phyloP scores from a whole-genome alignment of 1,140 invertebrate species.

The Bombus sylvicola region DNA sequence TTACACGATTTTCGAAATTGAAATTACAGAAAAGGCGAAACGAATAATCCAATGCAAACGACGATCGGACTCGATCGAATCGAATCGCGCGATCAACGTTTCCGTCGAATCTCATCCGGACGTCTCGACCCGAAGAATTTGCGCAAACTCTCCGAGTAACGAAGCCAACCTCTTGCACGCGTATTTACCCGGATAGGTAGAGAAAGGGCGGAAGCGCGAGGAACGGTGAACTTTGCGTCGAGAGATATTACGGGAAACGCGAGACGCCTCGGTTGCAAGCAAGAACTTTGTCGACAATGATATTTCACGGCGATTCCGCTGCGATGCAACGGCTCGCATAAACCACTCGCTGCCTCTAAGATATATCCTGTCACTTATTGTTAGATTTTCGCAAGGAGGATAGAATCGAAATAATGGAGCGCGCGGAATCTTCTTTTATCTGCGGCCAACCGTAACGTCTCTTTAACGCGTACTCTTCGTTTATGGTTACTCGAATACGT shows the following conservation, averaged over 20 bases:
- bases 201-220: conserved; percentile 6
- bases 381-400: neutral
- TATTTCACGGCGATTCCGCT: conserved; percentile 5
- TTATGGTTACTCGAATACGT: too few relatives aligned
- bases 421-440: too few relatives aligned
- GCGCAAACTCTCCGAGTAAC: too few relatives aligned
- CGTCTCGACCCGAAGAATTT: neutral
- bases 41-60: too few relatives aligned
- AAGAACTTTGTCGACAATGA: conserved; percentile 14
- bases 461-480: too few relatives aligned
- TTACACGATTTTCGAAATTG: too few relatives aligned
- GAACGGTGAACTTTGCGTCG: neutral
- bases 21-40: too few relatives aligned
- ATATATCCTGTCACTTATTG: neutral
- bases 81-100: neutral
- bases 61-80: neutral
- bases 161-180: neutral
- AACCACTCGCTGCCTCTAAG: neutral
- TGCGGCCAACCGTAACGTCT: too few relatives aligned
- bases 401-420: neutral
- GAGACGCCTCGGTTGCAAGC: neutral
- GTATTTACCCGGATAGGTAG: neutral
- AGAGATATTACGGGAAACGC: conserved; percentile 8
- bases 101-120: neutral
- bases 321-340: neutral